phyloP scores from a whole-genome alignment of 1,140 invertebrate genomes.

The Drosophila aff. region DNA sequence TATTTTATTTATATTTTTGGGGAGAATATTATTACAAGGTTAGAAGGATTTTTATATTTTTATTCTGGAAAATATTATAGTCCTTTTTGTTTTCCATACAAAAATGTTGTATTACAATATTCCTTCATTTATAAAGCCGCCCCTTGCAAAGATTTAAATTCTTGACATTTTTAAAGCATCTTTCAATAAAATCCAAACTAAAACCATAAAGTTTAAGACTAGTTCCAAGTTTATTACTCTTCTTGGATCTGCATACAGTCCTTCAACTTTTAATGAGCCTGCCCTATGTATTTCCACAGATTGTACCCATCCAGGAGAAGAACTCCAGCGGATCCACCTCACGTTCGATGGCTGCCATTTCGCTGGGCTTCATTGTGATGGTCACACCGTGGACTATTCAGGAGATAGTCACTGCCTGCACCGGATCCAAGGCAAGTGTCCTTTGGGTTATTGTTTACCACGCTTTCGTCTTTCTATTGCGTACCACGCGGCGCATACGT shows the following conservation, averaged over 20 bases:
- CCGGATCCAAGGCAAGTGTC: constrained; percentile 88
- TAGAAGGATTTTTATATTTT: not conserved
- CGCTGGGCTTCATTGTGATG: constrained; percentile 94
- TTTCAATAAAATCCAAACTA: not conserved
- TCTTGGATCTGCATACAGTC: not conserved
- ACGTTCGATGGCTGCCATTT: constrained; percentile 94
- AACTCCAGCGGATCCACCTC: constrained; percentile 91
- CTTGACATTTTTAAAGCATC: not conserved
- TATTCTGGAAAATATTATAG: not conserved
- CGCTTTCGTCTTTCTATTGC: constrained; percentile 11
- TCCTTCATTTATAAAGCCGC: not conserved
- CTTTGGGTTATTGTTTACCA: not conserved
- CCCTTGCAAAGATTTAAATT: not conserved
- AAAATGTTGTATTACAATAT: not conserved
- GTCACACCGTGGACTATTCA: constrained; percentile 95
- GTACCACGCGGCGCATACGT: constrained; percentile 60
- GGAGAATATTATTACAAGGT: not conserved
- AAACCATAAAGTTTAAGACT: not conserved
- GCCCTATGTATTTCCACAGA: constrained; percentile 84
- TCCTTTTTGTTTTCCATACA: not conserved
- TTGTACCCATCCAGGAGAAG: constrained; percentile 89
- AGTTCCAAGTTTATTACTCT: not conserved
- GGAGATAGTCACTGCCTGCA: constrained; percentile 94
- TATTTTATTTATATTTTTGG: not conserved
- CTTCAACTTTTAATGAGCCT: constrained; percentile 39